Conservation (phyloP, 2,797 vertebrate species). For the Cottoperca gobio region DNA sequence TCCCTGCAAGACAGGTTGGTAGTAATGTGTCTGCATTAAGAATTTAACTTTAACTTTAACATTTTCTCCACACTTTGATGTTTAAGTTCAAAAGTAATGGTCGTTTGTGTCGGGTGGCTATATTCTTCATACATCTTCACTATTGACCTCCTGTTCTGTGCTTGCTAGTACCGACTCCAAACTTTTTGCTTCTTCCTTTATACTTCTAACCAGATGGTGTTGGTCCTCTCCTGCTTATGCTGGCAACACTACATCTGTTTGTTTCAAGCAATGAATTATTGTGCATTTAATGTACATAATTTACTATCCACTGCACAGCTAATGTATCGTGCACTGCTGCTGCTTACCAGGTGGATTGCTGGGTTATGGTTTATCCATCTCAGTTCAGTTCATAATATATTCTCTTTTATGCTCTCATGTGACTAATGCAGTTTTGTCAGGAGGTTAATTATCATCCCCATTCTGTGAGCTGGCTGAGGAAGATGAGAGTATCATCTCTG, state of each 20-base stretch:
- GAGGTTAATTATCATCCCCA: background rate
- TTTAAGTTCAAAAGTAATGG: background rate
- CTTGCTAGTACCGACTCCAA: background rate
- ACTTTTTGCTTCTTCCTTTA: background rate
- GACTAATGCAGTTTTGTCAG: background rate
- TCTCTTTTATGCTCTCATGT: background rate
- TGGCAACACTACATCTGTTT: background rate
- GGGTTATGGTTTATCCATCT: background rate
- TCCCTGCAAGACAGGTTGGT: background rate
- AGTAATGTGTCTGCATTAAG: background rate
- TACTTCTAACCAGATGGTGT: background rate
- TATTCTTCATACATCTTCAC: background rate
- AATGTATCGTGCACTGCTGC: background rate
- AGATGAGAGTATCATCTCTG: background rate
- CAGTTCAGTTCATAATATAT: background rate
- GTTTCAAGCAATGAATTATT: background rate
- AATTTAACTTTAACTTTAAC: no score
- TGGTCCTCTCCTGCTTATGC: background rate
- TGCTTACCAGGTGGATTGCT: background rate
- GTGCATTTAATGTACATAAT: background rate
- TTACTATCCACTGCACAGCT: background rate
- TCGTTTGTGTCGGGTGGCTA: background rate
- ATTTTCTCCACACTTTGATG: background rate
- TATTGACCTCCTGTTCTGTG: background rate
- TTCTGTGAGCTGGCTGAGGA: background rate